Base-by-base conservation (phyloP, 2,888 invertebrate species). In the Anodontia alba region DNA sequence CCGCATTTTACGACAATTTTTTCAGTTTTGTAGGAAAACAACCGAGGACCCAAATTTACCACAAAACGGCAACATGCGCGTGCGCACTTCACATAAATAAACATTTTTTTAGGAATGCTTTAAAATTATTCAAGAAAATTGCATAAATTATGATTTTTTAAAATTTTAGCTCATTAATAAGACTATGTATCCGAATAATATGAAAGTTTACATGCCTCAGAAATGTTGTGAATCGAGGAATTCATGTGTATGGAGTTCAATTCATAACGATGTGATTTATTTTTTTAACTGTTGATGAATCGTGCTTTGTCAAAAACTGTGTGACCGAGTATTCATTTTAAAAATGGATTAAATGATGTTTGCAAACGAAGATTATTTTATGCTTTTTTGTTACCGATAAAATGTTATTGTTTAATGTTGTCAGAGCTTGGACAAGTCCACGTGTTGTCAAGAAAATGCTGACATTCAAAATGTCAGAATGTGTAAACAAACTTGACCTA, bases 401-500 rank as follows among this genome's bases (percentile, higher is more conserved):
- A 15, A 26, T 54, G 54, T 8, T n/a, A 20, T 15, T 54, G 10
- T 54, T 23, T 8, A 8, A 7, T 20, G 1, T 26, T 26, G 17
- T 26, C 8, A 62, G 1, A 33, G 7, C 62, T 33, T 8, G 38
- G 5, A 38, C 12, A 5, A 5, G 12, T 38, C 12, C 38, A 38
- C 38, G 5, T 38, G 38, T 8, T 62, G 31, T 17, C 26, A 62
- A 17, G 17, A 62, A 33, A 20, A 31, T 33, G 12, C 1, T 62
- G 62, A 62, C 62, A 33, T 62, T 62, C 17, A 26, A 31, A 20
- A 3, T 62, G 62, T 62, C 43, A 69, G 36, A 69, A 38, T 43
- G 43, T 69, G 69, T 69, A 69, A 69, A 69, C 69, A 69, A 95
- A 96, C 57, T 31, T 46, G 46, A 75, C 66, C 66, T 75, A 31